These are phyloP conservation scores for Aleadryas rufinucha DNA, from an alignment of 2,113 vertebrate species.

Conservation along the genomic window DNA sequence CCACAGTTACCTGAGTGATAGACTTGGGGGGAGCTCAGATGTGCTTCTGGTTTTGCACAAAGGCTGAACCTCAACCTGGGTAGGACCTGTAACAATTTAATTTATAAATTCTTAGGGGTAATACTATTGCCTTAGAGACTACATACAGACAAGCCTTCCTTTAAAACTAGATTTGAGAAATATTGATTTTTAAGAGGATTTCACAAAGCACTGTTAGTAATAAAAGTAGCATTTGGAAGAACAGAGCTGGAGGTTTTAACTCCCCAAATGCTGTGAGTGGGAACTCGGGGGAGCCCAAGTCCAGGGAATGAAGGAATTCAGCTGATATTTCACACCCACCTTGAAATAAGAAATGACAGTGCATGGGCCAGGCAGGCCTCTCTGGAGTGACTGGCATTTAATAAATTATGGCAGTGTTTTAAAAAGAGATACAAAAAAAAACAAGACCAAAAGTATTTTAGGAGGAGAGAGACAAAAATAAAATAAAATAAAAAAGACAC, in stretches of 20 bases:
- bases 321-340: background rate
- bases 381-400: background rate
- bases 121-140: background rate
- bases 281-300: background rate
- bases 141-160: background rate
- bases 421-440: background rate
- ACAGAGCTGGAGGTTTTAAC: background rate
- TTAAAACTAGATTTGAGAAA: background rate
- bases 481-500: accelerated
- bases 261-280: background rate
- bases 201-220: background rate
- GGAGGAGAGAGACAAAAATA: background rate
- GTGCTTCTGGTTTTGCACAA: background rate
- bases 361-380: background rate
- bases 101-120: background rate
- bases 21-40: too few species aligned
- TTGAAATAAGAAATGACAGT: background rate
- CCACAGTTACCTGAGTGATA: background rate
- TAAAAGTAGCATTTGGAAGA: background rate
- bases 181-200: background rate
- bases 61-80: background rate
- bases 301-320: background rate
- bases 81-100: background rate
- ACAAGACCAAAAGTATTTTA: background rate
- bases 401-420: background rate